Conservation (phyloP, 2,888 invertebrate species). For the Volucella inflata region DNA sequence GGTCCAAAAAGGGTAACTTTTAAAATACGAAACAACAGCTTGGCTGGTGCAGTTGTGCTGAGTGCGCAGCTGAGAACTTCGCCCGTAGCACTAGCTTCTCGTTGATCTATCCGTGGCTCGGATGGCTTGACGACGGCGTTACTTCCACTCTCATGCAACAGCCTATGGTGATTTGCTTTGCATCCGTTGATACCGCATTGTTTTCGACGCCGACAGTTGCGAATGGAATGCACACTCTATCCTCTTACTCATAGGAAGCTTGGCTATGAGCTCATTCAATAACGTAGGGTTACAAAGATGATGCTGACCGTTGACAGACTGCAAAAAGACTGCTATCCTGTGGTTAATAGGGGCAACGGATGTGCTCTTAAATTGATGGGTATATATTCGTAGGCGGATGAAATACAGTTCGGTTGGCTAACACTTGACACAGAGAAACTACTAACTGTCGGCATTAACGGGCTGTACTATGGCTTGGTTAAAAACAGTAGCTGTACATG, state of each 20-base stretch:
- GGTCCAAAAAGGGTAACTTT: too few species aligned
- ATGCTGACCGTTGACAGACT: constrained; percentile 23
- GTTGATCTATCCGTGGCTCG: background rate
- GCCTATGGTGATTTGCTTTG: constrained; percentile 5
- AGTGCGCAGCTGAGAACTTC: constrained; percentile 1
- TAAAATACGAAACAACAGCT: background rate
- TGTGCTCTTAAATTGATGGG: too few species aligned
- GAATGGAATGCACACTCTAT: constrained; percentile 39
- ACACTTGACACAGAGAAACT: too few species aligned
- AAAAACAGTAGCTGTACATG: too few species aligned
- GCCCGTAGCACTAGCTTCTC: constrained; percentile 2
- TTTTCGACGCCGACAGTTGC: constrained; percentile 8
- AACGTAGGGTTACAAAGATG: constrained; percentile 50
- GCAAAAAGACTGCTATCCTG: background rate
- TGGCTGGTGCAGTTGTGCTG: background rate
- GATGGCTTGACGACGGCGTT: too few species aligned
- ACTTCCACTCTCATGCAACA: constrained; percentile 27
- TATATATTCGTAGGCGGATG: too few species aligned
- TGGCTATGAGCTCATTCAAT: constrained; percentile 48
- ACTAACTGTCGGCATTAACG: too few species aligned
- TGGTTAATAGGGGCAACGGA: background rate
- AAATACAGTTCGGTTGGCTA: too few species aligned
- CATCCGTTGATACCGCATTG: constrained; percentile 14
- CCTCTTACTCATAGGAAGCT: constrained; percentile 39
- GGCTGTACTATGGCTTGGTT: too few species aligned